Evolutionary conservation across 2,113 vertebrate genomes (phyloP), one percentile per base, ranked within the genome.

Genomic region (Nycticryphes semicollaris): DNA sequence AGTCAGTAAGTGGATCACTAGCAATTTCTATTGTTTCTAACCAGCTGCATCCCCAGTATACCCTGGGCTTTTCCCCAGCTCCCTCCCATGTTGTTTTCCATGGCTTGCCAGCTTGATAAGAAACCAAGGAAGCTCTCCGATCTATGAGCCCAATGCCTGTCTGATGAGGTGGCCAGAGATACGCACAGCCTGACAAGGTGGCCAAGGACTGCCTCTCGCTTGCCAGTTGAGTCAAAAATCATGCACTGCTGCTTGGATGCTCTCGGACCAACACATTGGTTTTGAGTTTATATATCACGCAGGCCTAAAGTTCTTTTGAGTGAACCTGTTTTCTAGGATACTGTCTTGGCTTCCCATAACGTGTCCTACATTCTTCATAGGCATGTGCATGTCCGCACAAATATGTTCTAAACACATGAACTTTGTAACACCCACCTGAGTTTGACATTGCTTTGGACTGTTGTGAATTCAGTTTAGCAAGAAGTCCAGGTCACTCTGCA

Each of bases 381-480:
- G 19, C 79, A 13, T 2, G 0, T 48, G 35, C 23, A n/a, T 28
- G 6, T 24, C 24, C 0, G 0, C 21, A 12, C 15, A 20, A 3
- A 10, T 5, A 3, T 41, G 7, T 20, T 80, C 33, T 66, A n/a
- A 69, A 62, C 13, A 17, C 4, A 3, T 12, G 37, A 43, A 5
- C 50, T 75, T 51, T 14, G 23, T 45, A 31, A 70, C 19, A 28
- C 41, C 21, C 12, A 11, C 24, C 14, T 1, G 3, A 70, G 24
- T 54, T 75, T 12, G 16, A 43, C 73, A 21, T 56, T 64, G 15
- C 15, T 93, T 70, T 76, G 24, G 14, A 30, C 12, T 9, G 19
- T 27, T 79, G 24, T 64, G 45, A 33, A 57, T 82, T 81, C 37
- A 62, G 30, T 67, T 89, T 53, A 73, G 18, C 39, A 37, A 74